A percentile compares a stretch with the other conserved stretches of the same genome.
phyloP scores from a whole-genome alignment of 2,888 invertebrate species.

The Campoletis raptor region DNA sequence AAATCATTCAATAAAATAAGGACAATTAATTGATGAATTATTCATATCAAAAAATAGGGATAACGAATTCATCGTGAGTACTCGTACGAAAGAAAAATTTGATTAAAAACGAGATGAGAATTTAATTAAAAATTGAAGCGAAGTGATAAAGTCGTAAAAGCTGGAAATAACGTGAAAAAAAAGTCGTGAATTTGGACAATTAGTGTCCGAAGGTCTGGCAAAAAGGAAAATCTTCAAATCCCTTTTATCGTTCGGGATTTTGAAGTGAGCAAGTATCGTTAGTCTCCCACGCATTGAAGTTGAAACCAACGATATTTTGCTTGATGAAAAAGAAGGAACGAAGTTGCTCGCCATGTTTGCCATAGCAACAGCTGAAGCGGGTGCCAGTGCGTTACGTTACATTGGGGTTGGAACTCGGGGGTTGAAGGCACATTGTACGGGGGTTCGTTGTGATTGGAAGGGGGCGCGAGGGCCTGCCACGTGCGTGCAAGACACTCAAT shows the following conservation, averaged over 20 bases:
- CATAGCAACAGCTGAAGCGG: constrained; percentile 79
- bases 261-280: neutral
- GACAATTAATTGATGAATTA: neutral
- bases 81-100: no score
- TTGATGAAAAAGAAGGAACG: constrained; percentile 81
- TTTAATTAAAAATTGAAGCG: no score
- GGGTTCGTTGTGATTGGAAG: constrained; percentile 76
- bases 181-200: neutral
- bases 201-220: neutral
- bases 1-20: neutral
- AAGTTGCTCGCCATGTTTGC: constrained; percentile 70
- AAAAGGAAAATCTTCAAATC: neutral
- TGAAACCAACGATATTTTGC: constrained; percentile 83
- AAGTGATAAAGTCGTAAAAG: neutral
- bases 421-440: constrained; percentile 59
- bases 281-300: constrained; percentile 10
- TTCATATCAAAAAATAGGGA: no score
- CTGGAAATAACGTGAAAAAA: neutral
- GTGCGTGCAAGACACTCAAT: constrained; percentile 70
- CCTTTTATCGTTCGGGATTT: neutral
- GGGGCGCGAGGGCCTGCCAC: constrained; percentile 77
- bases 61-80: no score
- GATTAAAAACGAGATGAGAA: neutral
- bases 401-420: constrained; percentile 50
- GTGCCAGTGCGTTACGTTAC: constrained; percentile 44